These are phyloP conservation scores for Melierax canorus DNA, from an alignment of 2,113 vertebrate species.

Conservation along the genomic window DNA sequence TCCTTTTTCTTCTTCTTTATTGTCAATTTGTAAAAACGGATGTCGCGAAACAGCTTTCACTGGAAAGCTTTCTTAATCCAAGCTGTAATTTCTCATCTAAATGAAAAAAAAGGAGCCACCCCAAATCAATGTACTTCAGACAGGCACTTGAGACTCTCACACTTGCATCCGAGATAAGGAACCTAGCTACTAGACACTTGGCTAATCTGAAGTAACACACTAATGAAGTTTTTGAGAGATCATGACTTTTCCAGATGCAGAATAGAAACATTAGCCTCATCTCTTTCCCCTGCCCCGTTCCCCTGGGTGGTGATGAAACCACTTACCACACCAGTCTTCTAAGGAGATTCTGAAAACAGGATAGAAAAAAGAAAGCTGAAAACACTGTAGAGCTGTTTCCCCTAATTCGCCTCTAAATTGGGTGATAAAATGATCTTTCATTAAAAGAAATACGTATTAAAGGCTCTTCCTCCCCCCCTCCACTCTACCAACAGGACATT, in stretches of 20 bases:
- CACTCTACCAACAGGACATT: not conserved
- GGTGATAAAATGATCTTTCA: not conserved
- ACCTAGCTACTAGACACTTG: not conserved
- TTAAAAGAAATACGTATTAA: not conserved
- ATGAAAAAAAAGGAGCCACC: not conserved
- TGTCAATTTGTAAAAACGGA: not conserved
- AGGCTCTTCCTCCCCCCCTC: not conserved
- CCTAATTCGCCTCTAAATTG: not conserved
- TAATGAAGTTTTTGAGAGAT: not conserved
- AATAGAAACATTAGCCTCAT: not conserved
- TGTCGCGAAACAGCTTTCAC: not conserved
- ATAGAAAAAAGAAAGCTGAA: not conserved
- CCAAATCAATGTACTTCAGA: not conserved
- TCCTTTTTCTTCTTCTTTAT: not conserved
- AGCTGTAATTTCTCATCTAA: not conserved
- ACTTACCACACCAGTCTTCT: not conserved
- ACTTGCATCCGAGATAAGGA: not conserved
- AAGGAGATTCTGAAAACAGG: not conserved
- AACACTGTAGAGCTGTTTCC: not conserved
- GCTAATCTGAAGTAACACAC: not conserved
- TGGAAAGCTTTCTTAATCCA: not conserved
- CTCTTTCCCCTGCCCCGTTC: not conserved
- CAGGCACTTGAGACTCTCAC: not conserved
- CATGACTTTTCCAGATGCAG: not conserved
- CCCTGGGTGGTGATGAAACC: not conserved